Conservation (phyloP, 2,888 invertebrate species). For the Cheilosia urbana region DNA sequence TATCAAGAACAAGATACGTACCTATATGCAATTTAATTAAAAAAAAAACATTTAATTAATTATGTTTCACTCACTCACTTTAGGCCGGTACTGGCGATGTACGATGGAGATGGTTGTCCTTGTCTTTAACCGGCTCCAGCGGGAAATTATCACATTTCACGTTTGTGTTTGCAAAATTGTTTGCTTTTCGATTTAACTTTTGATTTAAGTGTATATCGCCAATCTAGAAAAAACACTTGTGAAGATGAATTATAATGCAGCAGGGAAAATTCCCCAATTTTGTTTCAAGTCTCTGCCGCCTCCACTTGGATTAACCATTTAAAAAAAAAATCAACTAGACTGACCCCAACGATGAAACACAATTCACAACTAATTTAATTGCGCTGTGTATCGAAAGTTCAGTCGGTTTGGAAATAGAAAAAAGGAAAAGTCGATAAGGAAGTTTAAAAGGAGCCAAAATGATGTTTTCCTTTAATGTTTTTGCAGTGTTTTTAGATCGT, state of each 20-base stretch:
- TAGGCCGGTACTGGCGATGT: slow-evolving; percentile 30
- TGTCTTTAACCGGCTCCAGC: slow-evolving; percentile 29
- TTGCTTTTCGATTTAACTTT: not conserved
- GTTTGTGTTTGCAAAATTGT: not conserved
- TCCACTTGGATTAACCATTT: not conserved
- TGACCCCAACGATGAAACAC: not conserved
- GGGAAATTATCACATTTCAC: slow-evolving; percentile 29
- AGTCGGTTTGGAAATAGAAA: not conserved
- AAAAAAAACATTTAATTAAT: slow-evolving; percentile 1
- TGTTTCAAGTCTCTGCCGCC: not conserved
- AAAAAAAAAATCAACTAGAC: not conserved
- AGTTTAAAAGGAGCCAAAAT: slow-evolving; percentile 18
- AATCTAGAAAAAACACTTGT: not conserved
- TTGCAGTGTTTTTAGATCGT: too few relatives aligned
- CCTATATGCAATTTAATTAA: not conserved
- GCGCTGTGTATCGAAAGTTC: not conserved
- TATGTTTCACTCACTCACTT: slow-evolving; percentile 37
- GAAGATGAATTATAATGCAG: not conserved
- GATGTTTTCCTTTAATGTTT: not conserved
- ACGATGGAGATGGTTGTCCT: slow-evolving; percentile 20
- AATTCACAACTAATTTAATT: not conserved
- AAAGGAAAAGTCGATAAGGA: slow-evolving; percentile 38
- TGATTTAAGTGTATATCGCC: not conserved
- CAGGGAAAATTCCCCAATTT: not conserved
- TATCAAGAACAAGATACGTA: too few relatives aligned